Evolutionary conservation across 2,113 vertebrate species (phyloP).

Genomic region (Aptenodytes forsteri): DNA sequence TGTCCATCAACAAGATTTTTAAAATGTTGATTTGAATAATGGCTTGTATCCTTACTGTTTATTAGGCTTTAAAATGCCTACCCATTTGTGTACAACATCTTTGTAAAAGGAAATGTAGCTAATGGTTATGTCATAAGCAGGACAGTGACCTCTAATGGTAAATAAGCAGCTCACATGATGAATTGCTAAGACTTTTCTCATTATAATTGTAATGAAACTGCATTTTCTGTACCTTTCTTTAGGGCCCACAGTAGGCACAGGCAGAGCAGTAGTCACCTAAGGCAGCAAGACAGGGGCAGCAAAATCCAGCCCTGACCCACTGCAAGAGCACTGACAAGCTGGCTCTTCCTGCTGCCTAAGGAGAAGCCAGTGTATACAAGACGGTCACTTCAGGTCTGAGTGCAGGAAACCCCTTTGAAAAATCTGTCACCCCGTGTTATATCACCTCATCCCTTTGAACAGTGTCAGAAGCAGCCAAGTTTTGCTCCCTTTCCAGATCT

Average conservation of each 20-base stretch:
- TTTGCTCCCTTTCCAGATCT: not conserved
- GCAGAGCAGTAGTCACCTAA: not conserved
- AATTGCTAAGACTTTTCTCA: not conserved
- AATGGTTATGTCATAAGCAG: not conserved
- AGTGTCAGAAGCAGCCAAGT: not conserved
- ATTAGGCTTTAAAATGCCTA: not conserved
- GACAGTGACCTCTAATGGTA: constrained; percentile 55
- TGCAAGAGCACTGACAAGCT: not conserved
- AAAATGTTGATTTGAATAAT: not conserved
- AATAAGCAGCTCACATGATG: not conserved
- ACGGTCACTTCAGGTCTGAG: not conserved
- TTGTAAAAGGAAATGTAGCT: not conserved
- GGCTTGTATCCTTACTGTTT: not conserved
- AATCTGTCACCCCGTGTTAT: not conserved
- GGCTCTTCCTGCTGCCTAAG: not conserved
- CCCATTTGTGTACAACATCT: not conserved
- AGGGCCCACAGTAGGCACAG: not conserved
- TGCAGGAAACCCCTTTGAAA: not conserved
- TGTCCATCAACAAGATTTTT: not conserved
- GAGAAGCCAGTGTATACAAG: not conserved
- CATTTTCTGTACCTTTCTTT: not conserved
- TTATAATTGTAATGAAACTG: not conserved
- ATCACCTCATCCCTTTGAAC: not conserved
- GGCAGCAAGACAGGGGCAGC: not conserved
- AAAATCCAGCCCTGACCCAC: not conserved